Conservation (phyloP, 1,140 invertebrate species). For the Octopus bimaculoides region DNA sequence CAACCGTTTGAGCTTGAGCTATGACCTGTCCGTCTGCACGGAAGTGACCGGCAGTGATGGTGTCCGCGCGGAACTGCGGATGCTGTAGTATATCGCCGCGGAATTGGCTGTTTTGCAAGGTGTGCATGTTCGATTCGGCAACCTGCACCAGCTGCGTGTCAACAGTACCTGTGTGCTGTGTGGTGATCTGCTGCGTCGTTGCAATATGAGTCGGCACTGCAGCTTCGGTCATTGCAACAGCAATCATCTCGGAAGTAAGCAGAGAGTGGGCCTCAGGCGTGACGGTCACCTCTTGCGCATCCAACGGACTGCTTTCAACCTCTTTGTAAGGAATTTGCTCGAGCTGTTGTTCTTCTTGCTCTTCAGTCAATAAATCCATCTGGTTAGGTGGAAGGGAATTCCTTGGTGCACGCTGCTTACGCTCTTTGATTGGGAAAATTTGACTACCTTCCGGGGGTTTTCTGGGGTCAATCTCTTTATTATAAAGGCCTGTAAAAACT, state of each 20-base stretch:
- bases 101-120: not conserved
- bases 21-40: not conserved
- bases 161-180: not conserved
- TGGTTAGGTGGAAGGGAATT: not conserved
- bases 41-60: not conserved
- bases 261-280: no score
- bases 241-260: not conserved
- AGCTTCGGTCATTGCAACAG: not conserved
- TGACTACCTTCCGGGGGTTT: constrained; percentile 45
- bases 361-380: constrained; percentile 10
- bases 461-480: constrained; percentile 36
- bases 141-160: not conserved
- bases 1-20: not conserved
- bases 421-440: constrained; percentile 46
- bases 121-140: not conserved
- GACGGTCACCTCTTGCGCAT: no score
- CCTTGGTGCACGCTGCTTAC: constrained; percentile 17
- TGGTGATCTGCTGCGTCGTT: not conserved
- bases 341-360: constrained; percentile 4
- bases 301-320: no score
- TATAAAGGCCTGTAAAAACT: constrained; percentile 46
- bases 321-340: no score
- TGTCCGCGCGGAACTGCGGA: not conserved
- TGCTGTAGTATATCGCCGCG: not conserved
- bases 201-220: no score